phyloP scores from a whole-genome alignment of 2,888 invertebrate genomes.

The Idaea biselata region DNA sequence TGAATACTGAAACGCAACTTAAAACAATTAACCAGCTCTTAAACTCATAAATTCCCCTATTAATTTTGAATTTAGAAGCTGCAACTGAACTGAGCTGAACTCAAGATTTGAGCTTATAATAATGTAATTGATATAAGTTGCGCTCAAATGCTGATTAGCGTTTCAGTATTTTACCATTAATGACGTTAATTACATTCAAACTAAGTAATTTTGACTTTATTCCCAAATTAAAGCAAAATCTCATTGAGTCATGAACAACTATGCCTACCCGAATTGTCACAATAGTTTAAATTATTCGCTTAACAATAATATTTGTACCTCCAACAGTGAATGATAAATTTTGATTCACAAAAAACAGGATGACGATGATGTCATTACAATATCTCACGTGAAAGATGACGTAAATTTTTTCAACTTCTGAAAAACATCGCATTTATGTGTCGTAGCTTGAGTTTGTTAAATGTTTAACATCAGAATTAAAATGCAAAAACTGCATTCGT shows the following conservation, averaged over 20 bases:
- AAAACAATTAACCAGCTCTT: no score
- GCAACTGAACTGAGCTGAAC: no score
- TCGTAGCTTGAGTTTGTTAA: not conserved
- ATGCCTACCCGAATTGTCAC: not conserved
- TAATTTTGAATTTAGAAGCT: no score
- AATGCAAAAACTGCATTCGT: constrained; percentile 8
- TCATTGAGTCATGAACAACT: not conserved
- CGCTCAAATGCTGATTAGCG: no score
- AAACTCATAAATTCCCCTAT: no score
- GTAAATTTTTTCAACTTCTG: not conserved
- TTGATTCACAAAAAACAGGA: not conserved
- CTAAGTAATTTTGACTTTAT: no score
- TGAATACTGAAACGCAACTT: no score
- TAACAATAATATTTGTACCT: not conserved
- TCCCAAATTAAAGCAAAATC: no score
- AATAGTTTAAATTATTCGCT: not conserved
- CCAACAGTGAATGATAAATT: not conserved
- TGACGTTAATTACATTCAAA: no score
- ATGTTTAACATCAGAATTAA: not conserved
- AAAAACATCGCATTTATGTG: not conserved
- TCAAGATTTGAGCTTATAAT: no score
- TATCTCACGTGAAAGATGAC: not conserved
- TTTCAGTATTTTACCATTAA: no score
- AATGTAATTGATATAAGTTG: no score
- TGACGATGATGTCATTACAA: not conserved